These are phyloP conservation scores for Ctenochaetus hawaiiensis DNA, from an alignment of 2,797 vertebrate species.

Conservation along the genomic window DNA sequence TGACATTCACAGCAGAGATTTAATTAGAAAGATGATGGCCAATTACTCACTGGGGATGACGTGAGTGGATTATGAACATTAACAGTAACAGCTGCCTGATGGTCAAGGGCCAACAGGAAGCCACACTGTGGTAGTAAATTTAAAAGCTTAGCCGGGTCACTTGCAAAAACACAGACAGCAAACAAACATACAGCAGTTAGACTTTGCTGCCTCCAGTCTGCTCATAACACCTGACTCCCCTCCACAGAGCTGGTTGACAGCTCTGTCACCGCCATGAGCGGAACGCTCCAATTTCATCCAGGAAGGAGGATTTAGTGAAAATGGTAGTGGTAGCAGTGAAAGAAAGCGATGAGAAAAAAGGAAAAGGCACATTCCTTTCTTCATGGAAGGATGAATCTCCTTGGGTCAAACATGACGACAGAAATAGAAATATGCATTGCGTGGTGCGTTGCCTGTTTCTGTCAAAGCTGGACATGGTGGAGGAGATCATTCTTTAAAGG, in stretches of 20 bases:
- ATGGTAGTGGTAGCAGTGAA: slow-evolving; percentile 40
- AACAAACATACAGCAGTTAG: slow-evolving; percentile 13
- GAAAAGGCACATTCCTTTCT: slow-evolving; percentile 47
- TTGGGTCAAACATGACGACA: slow-evolving; percentile 63
- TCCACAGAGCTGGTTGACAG: slow-evolving; percentile 37
- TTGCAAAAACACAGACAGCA: neutral
- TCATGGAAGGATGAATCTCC: slow-evolving; percentile 54
- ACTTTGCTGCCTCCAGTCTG: slow-evolving; percentile 7
- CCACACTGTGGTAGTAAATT: slow-evolving; percentile 36
- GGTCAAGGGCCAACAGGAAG: slow-evolving; percentile 22
- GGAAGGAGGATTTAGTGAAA: slow-evolving; percentile 44
- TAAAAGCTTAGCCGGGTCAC: slow-evolving; percentile 23
- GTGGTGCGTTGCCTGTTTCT: slow-evolving; percentile 42
- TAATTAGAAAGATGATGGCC: slow-evolving; percentile 46
- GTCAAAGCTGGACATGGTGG: slow-evolving; percentile 45
- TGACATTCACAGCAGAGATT: slow-evolving; percentile 39
- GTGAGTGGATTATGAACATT: slow-evolving; percentile 39
- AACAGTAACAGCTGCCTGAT: slow-evolving; percentile 48
- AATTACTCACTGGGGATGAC: slow-evolving; percentile 40
- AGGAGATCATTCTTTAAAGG: slow-evolving; percentile 52
- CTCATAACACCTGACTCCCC: slow-evolving; percentile 23
- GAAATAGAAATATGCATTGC: slow-evolving; percentile 61
- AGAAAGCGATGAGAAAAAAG: slow-evolving; percentile 25
- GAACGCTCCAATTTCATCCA: slow-evolving; percentile 37
- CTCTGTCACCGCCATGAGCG: slow-evolving; percentile 32